phyloP scores from a whole-genome alignment of 2,888 invertebrate genomes.

The Drosophila colorata region DNA sequence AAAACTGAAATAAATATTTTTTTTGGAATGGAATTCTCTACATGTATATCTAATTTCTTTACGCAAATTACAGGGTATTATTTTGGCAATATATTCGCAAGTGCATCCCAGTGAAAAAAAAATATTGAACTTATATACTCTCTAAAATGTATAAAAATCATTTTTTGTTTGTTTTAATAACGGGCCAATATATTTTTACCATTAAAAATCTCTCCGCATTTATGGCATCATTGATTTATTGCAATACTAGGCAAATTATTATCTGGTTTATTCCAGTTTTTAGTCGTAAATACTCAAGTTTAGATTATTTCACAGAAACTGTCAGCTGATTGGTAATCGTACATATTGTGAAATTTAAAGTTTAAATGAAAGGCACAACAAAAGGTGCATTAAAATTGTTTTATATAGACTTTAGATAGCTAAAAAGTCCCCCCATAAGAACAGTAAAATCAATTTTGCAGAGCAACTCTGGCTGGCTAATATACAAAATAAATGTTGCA shows the following conservation, averaged over 20 bases:
- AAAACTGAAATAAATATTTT: too few relatives aligned
- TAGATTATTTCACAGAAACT: conserved; percentile 3
- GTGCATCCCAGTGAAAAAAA: too few relatives aligned
- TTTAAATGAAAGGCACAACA: conserved; percentile 9
- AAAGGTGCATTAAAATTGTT: background rate
- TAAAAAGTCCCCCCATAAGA: background rate
- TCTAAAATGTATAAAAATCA: background rate
- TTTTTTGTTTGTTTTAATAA: too few relatives aligned
- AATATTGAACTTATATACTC: too few relatives aligned
- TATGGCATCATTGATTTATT: conserved; percentile 5
- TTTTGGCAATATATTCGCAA: too few relatives aligned
- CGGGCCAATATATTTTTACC: background rate
- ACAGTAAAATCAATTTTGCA: background rate
- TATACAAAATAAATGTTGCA: too few relatives aligned
- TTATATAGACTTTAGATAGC: background rate
- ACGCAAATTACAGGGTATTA: too few relatives aligned
- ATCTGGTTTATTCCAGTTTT: background rate
- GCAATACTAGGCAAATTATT: background rate
- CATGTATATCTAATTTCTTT: too few relatives aligned
- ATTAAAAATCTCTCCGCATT: background rate
- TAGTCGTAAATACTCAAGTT: background rate
- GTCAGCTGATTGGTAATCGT: conserved; percentile 15
- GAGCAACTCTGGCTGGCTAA: background rate
- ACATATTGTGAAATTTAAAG: conserved; percentile 22
- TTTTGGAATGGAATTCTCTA: too few relatives aligned